phyloP scores from a whole-genome alignment of 1,140 invertebrate genomes.

The Cecropterus lyciades region DNA sequence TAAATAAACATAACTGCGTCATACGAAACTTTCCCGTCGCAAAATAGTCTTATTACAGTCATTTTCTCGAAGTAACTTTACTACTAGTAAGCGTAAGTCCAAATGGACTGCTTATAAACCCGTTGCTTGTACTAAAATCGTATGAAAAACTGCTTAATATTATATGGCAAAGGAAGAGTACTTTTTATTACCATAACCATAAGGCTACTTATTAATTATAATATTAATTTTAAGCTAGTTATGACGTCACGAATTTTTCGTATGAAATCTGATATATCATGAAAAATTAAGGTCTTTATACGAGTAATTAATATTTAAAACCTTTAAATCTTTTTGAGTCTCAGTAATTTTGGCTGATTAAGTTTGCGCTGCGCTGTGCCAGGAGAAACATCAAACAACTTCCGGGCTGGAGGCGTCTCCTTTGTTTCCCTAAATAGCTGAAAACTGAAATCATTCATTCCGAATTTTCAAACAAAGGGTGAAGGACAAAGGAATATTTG shows the following conservation, averaged over 20 bases:
- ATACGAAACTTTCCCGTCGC: slow-evolving; percentile 43
- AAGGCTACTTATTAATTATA: too few species aligned
- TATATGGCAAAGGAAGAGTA: too few species aligned
- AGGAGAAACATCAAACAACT: slow-evolving; percentile 14
- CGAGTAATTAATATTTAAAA: not conserved
- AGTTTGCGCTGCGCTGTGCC: slow-evolving; percentile 5
- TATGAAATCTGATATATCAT: too few species aligned
- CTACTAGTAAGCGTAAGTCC: not conserved
- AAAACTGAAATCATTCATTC: slow-evolving; percentile 34
- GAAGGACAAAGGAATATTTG: slow-evolving; percentile 28
- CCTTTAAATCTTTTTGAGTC: not conserved
- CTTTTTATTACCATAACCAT: too few species aligned
- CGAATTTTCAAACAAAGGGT: slow-evolving; percentile 32
- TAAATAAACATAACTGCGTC: slow-evolving; percentile 38
- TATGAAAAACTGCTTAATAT: too few species aligned
- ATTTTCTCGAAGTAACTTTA: slow-evolving; percentile 39
- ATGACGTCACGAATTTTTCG: too few species aligned
- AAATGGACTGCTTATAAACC: not conserved
- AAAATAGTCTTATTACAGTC: slow-evolving; percentile 47
- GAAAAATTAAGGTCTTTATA: too few species aligned
- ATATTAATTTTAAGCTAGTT: too few species aligned
- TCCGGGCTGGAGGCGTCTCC: slow-evolving; percentile 7
- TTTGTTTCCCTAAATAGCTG: slow-evolving; percentile 32
- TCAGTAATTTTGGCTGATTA: not conserved
- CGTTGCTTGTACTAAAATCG: too few species aligned